phyloP scores from a whole-genome alignment of 2,888 invertebrate species.

The Metalampra italica region DNA sequence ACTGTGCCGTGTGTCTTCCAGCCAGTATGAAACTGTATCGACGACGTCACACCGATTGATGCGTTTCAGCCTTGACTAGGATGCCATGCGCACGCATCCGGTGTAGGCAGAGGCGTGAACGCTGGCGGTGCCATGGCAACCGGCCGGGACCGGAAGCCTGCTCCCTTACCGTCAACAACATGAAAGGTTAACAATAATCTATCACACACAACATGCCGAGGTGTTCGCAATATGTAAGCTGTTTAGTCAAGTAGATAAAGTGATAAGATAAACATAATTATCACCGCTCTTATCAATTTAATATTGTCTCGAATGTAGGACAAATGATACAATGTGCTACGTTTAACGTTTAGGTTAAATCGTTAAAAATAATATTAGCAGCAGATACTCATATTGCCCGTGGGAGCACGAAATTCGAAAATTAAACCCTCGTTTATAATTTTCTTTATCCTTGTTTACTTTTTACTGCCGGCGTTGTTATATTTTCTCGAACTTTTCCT shows the following conservation, averaged over 20 bases:
- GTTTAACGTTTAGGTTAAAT: slow-evolving; percentile 5
- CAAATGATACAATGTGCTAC: slow-evolving; percentile 12
- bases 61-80: too few relatives aligned
- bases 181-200: slow-evolving; percentile 2
- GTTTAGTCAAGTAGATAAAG: not conserved
- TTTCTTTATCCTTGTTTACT: slow-evolving; percentile 13
- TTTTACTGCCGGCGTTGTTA: slow-evolving; percentile 16
- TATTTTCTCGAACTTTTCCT: slow-evolving; percentile 2
- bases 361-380: slow-evolving; percentile 2
- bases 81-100: too few relatives aligned
- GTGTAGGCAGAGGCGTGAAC: slow-evolving; percentile 20
- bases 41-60: too few relatives aligned
- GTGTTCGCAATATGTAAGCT: not conserved
- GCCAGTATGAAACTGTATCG: too few relatives aligned
- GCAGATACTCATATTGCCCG: slow-evolving; percentile 1
- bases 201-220: not conserved
- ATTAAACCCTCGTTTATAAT: slow-evolving; percentile 35
- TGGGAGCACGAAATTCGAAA: slow-evolving; percentile 38
- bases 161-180: slow-evolving; percentile 17
- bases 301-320: slow-evolving; percentile 16
- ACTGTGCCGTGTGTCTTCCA: too few relatives aligned
- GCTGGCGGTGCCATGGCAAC: slow-evolving; percentile 46
- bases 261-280: slow-evolving; percentile 7
- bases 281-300: slow-evolving; percentile 14
- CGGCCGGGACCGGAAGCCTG: slow-evolving; percentile 41